Conservation (phyloP, 2,113 vertebrate genomes). For the Piliocolobus tephrosceles region DNA sequence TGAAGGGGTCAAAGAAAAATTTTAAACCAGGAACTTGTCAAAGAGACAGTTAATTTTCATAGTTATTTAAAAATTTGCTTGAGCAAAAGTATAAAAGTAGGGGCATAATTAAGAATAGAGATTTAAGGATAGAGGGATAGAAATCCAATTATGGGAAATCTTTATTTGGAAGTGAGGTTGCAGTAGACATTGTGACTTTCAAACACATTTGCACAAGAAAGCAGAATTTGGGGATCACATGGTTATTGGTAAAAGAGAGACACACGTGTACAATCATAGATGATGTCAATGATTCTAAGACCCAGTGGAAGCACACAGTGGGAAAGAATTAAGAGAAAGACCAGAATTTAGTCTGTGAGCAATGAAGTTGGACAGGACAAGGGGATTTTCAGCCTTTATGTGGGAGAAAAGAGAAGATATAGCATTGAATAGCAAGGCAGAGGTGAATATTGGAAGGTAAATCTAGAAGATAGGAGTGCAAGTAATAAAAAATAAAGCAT, state of each 20-base stretch:
- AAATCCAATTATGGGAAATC: neutral
- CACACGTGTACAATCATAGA: neutral
- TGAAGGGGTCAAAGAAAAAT: neutral
- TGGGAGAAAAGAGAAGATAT: neutral
- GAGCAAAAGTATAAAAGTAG: neutral
- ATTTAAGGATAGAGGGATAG: neutral
- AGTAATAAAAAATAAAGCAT: slow-evolving; percentile 25
- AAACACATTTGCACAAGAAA: neutral
- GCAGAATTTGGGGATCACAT: neutral
- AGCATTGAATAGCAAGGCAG: neutral
- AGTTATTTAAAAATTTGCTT: neutral
- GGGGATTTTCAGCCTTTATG: neutral
- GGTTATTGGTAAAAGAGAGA: neutral
- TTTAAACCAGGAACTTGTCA: neutral
- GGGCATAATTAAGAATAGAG: neutral
- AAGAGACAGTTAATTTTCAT: slow-evolving; percentile 2
- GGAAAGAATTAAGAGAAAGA: neutral
- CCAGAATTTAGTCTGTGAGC: neutral
- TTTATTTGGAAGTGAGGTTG: neutral
- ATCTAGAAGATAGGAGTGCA: slow-evolving; percentile 20
- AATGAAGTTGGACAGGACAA: neutral
- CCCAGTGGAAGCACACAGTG: neutral
- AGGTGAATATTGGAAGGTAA: slow-evolving; percentile 12
- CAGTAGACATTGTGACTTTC: neutral
- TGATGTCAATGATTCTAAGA: neutral